These are phyloP conservation scores for Genyomyrus donnyi DNA, from an alignment of 2,113 vertebrate genomes.

Conservation along the genomic window DNA sequence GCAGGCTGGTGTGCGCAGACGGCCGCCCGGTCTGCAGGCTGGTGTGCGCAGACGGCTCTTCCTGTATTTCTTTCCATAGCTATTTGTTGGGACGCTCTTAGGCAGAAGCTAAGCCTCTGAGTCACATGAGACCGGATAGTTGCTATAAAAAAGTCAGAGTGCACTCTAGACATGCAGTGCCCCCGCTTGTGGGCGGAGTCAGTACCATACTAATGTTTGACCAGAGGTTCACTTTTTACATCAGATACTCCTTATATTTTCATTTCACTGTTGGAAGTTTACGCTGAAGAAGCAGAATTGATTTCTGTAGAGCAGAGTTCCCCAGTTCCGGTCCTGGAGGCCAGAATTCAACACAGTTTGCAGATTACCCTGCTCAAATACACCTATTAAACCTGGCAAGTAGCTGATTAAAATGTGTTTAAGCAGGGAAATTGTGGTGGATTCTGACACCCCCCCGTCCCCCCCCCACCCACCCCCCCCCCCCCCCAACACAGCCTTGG, in stretches of 20 bases:
- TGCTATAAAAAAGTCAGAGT: constrained; percentile 6
- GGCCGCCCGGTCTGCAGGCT: neutral
- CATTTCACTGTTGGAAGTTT: neutral
- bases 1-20: neutral
- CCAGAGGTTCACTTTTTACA: neutral
- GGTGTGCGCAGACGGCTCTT: neutral
- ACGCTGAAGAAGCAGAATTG: neutral
- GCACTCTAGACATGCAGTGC: constrained; percentile 1
- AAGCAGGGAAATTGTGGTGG: neutral
- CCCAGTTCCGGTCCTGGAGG: neutral
- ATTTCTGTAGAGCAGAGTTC: neutral
- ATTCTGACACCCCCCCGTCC: neutral
- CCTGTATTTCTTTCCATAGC: neutral
- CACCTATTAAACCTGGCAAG: neutral
- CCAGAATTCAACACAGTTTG: neutral
- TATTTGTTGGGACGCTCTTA: neutral
- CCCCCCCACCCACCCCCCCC: too few species aligned
- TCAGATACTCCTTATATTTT: neutral
- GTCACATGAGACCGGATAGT: constrained; percentile 16
- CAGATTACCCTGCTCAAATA: neutral
- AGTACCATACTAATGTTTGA: neutral
- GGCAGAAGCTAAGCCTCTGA: constrained; percentile 6
- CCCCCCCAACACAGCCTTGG: too few species aligned
- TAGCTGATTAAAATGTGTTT: neutral
- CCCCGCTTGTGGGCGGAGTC: neutral